phyloP scores from a whole-genome alignment of 2,797 vertebrate species.

The Manis crassicaudata region DNA sequence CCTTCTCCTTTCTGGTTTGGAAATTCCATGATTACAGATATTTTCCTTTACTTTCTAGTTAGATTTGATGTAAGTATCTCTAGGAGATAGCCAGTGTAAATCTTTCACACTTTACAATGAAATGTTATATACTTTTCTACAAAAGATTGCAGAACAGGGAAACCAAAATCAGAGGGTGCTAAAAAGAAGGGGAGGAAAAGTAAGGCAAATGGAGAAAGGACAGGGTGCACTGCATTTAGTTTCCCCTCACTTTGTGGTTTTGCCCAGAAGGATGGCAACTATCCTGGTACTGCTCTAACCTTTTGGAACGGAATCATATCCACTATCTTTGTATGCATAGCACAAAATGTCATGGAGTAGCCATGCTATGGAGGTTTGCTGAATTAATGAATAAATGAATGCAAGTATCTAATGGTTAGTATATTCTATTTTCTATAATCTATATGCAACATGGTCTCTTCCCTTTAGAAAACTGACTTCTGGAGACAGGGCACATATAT shows the following conservation, averaged over 20 bases:
- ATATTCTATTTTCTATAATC: background rate
- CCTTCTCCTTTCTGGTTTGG: background rate
- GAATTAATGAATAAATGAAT: slow-evolving; percentile 8
- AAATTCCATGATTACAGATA: background rate
- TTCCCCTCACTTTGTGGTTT: background rate
- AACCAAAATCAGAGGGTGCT: background rate
- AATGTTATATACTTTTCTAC: background rate
- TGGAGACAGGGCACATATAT: background rate
- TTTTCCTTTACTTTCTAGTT: slow-evolving; percentile 25
- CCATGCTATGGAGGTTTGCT: background rate
- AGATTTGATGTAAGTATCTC: background rate
- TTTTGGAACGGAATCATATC: background rate
- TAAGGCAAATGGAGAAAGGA: background rate
- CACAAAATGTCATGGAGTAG: background rate
- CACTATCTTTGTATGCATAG: background rate
- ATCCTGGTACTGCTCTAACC: background rate
- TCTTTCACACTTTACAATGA: background rate
- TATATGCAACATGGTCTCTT: background rate
- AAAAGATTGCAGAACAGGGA: background rate
- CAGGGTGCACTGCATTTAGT: background rate
- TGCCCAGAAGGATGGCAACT: background rate
- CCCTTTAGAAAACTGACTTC: background rate
- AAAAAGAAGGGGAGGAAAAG: background rate
- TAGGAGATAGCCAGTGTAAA: background rate
- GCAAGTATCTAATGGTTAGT: background rate